Conservation (phyloP, 2,113 vertebrate genomes). For the Pteruthius melanotis region DNA sequence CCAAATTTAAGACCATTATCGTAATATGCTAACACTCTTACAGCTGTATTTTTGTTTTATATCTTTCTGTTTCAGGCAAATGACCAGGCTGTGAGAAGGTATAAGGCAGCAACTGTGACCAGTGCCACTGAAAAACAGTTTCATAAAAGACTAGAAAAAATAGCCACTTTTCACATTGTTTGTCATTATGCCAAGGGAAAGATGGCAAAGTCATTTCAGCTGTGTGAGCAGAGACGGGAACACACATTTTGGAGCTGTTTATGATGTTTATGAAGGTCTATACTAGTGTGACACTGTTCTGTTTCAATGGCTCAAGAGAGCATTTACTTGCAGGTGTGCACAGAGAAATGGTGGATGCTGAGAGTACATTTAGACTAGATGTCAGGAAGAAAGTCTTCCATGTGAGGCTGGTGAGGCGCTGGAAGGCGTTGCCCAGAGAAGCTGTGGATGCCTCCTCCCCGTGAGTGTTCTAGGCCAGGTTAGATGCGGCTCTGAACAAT, state of each 20-base stretch:
- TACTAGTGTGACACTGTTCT: background rate
- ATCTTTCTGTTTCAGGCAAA: background rate
- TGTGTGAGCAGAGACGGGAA: background rate
- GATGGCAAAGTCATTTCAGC: background rate
- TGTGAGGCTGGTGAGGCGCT: background rate
- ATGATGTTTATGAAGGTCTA: background rate
- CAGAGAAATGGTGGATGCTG: background rate
- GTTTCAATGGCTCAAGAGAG: background rate
- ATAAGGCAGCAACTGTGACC: background rate
- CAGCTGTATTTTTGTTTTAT: background rate
- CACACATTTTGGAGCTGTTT: background rate
- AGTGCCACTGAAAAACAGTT: background rate
- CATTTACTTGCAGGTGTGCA: background rate
- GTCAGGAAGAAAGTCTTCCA: background rate
- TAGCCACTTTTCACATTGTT: background rate
- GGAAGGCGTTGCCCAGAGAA: background rate
- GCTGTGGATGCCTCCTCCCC: background rate
- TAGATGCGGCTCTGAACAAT: background rate
- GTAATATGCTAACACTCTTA: background rate
- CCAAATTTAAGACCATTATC: constrained; percentile 8
- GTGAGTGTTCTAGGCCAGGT: background rate
- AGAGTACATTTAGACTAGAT: background rate
- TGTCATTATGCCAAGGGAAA: background rate
- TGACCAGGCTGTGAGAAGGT: background rate
- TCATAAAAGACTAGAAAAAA: background rate